Evolutionary conservation across 2,888 invertebrate genomes (phyloP).

Genomic region (Phytoseiulus persimilis): DNA sequence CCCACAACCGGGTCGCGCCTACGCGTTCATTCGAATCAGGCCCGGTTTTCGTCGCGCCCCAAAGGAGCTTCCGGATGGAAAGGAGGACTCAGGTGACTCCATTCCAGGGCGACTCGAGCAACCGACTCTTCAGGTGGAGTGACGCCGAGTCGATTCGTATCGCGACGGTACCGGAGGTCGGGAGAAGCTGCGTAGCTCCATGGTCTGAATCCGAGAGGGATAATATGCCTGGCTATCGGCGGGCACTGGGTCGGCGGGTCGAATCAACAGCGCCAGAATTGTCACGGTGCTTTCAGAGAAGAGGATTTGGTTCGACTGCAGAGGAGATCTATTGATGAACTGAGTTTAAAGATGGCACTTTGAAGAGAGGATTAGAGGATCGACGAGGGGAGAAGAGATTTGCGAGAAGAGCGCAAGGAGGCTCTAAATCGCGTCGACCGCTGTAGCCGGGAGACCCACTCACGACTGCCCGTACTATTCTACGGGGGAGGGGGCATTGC

Average conservation of each 20-base stretch:
- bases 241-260: background rate
- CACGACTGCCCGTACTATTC: background rate
- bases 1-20: background rate
- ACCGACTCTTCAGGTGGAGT: too few species aligned
- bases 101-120: too few species aligned
- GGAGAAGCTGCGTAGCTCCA: too few species aligned
- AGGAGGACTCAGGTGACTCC: too few species aligned
- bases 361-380: background rate
- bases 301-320: background rate
- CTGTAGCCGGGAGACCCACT: background rate
- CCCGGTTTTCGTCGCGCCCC: background rate
- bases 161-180: too few species aligned
- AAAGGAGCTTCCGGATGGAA: too few species aligned
- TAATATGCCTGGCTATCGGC: background rate
- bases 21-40: background rate
- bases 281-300: background rate
- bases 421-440: background rate
- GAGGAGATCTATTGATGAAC: background rate
- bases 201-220: background rate
- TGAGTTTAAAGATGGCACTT: background rate
- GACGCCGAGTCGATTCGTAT: too few species aligned
- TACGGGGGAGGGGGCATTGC: too few species aligned
- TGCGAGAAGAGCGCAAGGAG: background rate
- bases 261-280: background rate
- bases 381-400: background rate